Percentiles rank a stretch among this genome's conserved stretches.
Conservation (phyloP, 2,888 invertebrate species). For the Pammene fasciana region DNA sequence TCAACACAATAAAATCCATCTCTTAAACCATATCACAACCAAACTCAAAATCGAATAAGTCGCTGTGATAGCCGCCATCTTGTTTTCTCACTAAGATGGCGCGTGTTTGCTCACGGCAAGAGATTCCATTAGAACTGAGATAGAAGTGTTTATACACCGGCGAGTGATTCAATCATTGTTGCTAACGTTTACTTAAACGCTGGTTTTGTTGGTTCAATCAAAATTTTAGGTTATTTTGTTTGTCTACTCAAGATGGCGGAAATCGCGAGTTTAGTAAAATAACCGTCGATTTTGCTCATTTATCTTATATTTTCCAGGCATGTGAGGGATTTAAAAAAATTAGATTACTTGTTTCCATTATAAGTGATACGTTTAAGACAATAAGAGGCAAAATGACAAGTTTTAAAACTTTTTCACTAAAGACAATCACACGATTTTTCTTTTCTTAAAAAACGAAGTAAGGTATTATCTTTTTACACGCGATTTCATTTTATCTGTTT, state of each 20-base stretch:
- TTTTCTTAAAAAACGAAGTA: no score
- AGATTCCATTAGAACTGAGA: conserved; percentile 23
- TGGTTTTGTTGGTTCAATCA: conserved; percentile 41
- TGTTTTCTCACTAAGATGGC: conserved; percentile 32
- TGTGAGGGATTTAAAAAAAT: no score
- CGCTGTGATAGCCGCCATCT: conserved; percentile 34
- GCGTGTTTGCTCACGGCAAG: conserved; percentile 29
- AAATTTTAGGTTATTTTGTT: conserved; percentile 33
- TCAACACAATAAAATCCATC: neutral
- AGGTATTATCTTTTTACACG: no score
- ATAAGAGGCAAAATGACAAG: no score
- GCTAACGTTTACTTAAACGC: conserved; percentile 33
- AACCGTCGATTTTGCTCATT: no score
- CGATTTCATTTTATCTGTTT: neutral
- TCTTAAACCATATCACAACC: neutral
- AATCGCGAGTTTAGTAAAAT: no score
- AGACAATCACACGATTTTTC: no score
- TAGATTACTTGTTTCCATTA: no score
- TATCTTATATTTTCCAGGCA: no score
- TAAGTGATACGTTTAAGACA: no score
- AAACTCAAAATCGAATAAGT: conserved; percentile 14
- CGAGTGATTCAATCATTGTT: conserved; percentile 37
- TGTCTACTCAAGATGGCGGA: neutral
- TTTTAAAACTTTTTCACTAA: no score
- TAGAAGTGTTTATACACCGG: no score